Percentiles rank a stretch among this genome's conserved stretches.
phyloP scores from a whole-genome alignment of 2,797 vertebrate genomes.

The Lithobates sylvaticus region DNA sequence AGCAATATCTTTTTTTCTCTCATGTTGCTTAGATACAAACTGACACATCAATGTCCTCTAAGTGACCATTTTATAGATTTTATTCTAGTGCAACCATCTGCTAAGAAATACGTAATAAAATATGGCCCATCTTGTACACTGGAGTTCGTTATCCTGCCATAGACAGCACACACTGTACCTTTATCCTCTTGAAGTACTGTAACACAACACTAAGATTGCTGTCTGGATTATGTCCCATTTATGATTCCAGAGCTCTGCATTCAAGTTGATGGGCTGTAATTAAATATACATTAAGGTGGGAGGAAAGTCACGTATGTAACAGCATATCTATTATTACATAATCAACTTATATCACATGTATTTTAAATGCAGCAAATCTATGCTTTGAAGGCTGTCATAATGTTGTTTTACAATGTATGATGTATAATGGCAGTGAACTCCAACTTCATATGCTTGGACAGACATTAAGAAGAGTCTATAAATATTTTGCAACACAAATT shows the following conservation, averaged over 20 bases:
- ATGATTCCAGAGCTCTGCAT: conserved; percentile 3
- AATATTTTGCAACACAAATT: no score
- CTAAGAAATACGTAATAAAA: neutral
- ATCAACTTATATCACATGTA: neutral
- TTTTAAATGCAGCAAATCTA: neutral
- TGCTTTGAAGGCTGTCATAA: neutral
- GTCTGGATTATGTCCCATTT: conserved; percentile 7
- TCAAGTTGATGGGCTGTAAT: conserved; percentile 20
- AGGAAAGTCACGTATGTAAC: conserved; percentile 11
- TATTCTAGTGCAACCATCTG: neutral
- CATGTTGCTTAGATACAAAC: neutral
- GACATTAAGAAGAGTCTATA: no score
- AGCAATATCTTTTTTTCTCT: neutral
- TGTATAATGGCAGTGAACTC: neutral
- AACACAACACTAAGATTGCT: neutral
- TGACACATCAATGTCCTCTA: neutral
- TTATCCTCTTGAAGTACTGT: neutral
- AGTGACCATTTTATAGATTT: neutral
- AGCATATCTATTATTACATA: neutral
- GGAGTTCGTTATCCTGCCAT: neutral
- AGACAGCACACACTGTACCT: neutral
- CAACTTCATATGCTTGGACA: neutral
- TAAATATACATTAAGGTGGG: conserved; percentile 23
- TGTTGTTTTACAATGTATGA: neutral
- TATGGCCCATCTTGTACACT: neutral